Evolutionary conservation across 2,113 vertebrate genomes (phyloP).

Genomic region (Tetraodon nigroviridis): DNA sequence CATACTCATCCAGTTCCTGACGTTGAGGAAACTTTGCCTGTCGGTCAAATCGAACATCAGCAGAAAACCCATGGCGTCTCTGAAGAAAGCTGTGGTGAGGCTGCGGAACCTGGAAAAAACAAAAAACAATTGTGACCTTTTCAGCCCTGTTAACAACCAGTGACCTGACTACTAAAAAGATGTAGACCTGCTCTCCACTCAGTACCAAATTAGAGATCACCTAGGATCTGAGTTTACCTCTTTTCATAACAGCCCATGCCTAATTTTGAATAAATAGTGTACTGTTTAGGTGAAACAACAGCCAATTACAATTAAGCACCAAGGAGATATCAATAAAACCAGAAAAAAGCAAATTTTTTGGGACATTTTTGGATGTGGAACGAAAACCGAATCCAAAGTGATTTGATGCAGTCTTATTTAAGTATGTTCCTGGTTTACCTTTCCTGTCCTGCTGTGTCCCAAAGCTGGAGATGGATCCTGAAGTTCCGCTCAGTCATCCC

Average conservation of each 20-base stretch:
- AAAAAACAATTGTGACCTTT: background rate
- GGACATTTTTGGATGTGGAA: no score
- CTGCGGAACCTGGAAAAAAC: slow-evolving; percentile 82
- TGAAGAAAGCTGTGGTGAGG: slow-evolving; percentile 92
- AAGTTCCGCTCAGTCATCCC: slow-evolving; percentile 81
- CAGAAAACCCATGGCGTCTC: slow-evolving; percentile 95
- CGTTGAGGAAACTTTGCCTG: slow-evolving; percentile 92
- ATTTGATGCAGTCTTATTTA: background rate
- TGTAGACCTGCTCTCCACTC: no score
- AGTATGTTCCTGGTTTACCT: slow-evolving; percentile 67
- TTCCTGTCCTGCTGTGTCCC: slow-evolving; percentile 96
- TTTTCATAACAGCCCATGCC: no score
- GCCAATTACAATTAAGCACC: no score
- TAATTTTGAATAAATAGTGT: no score
- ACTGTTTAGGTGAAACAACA: no score
- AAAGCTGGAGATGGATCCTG: slow-evolving; percentile 91
- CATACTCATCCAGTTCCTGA: slow-evolving; percentile 98
- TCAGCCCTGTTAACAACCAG: background rate
- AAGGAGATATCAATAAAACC: no score
- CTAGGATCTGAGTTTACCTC: no score
- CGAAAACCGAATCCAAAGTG: no score
- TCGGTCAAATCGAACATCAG: slow-evolving; percentile 96
- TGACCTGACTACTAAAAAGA: no score
- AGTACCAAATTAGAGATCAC: no score
- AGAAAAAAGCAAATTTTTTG: no score